Evolutionary conservation across 2,113 vertebrate genomes (phyloP).

Genomic region (Oreochromis spilurus): DNA sequence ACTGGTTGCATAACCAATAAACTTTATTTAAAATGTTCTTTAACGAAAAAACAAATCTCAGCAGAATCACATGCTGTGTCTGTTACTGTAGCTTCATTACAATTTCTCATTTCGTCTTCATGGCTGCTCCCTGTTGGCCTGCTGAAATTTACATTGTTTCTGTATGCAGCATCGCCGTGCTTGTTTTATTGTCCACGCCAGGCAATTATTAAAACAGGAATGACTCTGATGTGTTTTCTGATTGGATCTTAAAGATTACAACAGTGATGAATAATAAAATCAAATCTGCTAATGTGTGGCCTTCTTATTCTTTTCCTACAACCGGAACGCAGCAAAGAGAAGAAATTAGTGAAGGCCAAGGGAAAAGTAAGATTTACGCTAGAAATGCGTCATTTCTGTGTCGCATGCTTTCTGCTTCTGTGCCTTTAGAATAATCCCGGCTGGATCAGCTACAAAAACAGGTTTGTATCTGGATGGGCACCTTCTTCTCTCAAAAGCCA

Average conservation of each 20-base stretch:
- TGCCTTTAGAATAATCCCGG: neutral
- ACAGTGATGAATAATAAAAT: constrained; percentile 49
- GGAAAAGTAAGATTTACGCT: neutral
- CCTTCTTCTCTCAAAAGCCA: neutral
- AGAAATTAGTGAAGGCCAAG: neutral
- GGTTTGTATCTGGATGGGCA: neutral
- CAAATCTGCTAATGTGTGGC: neutral
- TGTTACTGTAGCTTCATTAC: constrained; percentile 28
- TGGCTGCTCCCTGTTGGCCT: constrained; percentile 30
- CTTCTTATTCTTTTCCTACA: neutral
- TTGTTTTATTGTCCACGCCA: constrained; percentile 47
- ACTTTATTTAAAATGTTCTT: neutral
- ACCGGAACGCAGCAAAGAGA: neutral
- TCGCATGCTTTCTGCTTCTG: neutral
- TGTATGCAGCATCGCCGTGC: constrained; percentile 35
- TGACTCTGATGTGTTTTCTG: constrained; percentile 42
- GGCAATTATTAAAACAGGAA: constrained; percentile 46
- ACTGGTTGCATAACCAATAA: neutral
- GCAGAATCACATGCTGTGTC: neutral
- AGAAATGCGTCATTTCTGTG: neutral
- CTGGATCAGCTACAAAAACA: neutral
- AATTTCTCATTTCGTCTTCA: constrained; percentile 35
- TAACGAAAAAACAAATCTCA: neutral
- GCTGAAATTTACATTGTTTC: constrained; percentile 57
- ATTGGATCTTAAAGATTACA: constrained; percentile 46